phyloP scores from a whole-genome alignment of 2,113 vertebrate species.

The Sula dactylatra region DNA sequence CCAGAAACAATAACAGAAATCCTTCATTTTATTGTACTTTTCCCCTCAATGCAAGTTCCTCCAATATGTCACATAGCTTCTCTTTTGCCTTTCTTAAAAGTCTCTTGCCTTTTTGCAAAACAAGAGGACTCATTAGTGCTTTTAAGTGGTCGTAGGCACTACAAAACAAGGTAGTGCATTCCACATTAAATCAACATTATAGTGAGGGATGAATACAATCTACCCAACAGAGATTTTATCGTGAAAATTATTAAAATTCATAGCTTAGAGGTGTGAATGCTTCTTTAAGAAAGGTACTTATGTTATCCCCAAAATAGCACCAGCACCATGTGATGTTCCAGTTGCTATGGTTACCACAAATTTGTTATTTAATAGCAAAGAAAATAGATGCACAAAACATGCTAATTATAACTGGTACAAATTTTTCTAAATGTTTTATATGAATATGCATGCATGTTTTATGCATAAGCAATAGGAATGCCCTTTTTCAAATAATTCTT shows the following conservation, averaged over 20 bases:
- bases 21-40: neutral
- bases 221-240: conserved; percentile 35
- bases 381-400: conserved; percentile 85
- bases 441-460: conserved; percentile 80
- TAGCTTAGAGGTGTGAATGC: conserved; percentile 69
- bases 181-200: neutral
- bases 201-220: conserved; percentile 19
- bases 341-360: conserved; percentile 85
- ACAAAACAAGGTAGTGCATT: neutral
- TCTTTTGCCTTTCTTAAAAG: neutral
- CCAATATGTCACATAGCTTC: neutral
- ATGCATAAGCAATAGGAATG: conserved; percentile 76
- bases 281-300: conserved; percentile 84
- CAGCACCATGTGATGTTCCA: conserved; percentile 76
- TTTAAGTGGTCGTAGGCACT: neutral
- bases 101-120: neutral
- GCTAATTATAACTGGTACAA: conserved; percentile 85
- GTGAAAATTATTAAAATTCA: conserved; percentile 69
- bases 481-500: conserved; percentile 69
- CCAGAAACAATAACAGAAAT: neutral
- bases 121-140: neutral
- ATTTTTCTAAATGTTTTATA: conserved; percentile 78
- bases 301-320: conserved; percentile 81
- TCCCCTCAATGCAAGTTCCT: neutral
- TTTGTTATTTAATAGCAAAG: conserved; percentile 86